These are phyloP conservation scores for Microctonus brassicae DNA, from an alignment of 2,888 invertebrate species.

Conservation along the genomic window DNA sequence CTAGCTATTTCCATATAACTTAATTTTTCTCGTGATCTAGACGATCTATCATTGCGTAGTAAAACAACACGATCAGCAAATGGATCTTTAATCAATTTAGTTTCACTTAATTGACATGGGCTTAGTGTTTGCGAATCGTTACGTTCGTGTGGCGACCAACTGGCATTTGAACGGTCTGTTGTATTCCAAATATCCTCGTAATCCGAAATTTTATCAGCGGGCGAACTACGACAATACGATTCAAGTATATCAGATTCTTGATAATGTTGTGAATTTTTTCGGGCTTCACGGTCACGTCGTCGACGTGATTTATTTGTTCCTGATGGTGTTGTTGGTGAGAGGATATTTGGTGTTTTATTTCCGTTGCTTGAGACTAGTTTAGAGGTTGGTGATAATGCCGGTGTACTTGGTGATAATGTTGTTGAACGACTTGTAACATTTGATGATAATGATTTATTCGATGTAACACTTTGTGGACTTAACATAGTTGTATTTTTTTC, in stretches of 20 bases:
- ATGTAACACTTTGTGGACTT: constrained; percentile 63
- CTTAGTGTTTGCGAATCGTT: constrained; percentile 47
- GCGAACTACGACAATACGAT: constrained; percentile 88
- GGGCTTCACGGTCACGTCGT: constrained; percentile 64
- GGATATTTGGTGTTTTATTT: constrained; percentile 57
- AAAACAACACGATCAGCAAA: constrained; percentile 56
- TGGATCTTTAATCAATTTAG: constrained; percentile 49
- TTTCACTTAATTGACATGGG: constrained; percentile 47
- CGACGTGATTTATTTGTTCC: constrained; percentile 64
- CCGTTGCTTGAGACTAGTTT: constrained; percentile 58
- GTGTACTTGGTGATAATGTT: constrained; percentile 60
- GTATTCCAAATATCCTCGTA: constrained; percentile 92
- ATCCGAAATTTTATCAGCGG: constrained; percentile 93
- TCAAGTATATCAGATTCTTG: constrained; percentile 87
- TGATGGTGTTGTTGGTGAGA: constrained; percentile 66
- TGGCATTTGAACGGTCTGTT: constrained; percentile 66
- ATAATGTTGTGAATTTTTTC: constrained; percentile 71
- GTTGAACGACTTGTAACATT: constrained; percentile 57
- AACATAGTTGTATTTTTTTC: constrained; percentile 62
- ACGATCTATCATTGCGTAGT: constrained; percentile 58
- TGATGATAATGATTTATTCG: constrained; percentile 61
- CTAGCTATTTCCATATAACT: constrained; percentile 64
- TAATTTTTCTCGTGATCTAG: constrained; percentile 58
- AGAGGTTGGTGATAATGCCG: constrained; percentile 60
- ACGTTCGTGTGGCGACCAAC: constrained; percentile 63